Evolutionary conservation across 2,113 vertebrate genomes (phyloP).

Genomic region (Sebastes schlegelii): DNA sequence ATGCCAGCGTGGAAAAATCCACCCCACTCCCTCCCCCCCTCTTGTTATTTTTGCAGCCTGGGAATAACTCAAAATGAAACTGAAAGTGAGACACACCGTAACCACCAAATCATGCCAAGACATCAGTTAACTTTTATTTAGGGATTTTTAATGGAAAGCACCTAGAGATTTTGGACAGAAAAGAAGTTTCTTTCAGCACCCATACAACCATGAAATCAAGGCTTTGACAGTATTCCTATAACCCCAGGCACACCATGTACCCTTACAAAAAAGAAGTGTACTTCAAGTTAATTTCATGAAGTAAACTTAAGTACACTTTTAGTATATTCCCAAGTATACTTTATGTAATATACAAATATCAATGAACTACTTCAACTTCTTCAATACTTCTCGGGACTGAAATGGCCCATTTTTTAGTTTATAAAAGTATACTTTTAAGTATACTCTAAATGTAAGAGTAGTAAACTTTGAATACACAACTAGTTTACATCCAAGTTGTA

Average conservation of each 20-base stretch:
- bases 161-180: not conserved
- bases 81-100: not conserved
- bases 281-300: too few species aligned
- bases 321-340: too few species aligned
- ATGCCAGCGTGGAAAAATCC: not conserved
- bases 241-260: not conserved
- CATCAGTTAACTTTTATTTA: not conserved
- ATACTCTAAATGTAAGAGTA: too few species aligned
- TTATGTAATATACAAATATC: too few species aligned
- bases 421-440: too few species aligned
- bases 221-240: not conserved
- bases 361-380: too few species aligned
- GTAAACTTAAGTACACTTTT: too few species aligned
- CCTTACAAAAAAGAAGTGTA: too few species aligned
- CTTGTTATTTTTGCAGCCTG: accelerated
- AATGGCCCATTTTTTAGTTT: too few species aligned
- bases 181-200: not conserved
- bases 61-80: slow-evolving; percentile 10
- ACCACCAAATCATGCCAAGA: accelerated
- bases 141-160: not conserved
- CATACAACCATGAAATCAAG: not conserved
- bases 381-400: too few species aligned
- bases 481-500: too few species aligned
- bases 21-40: not conserved
- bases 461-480: too few species aligned